A percentile compares a stretch with the other conserved stretches of the same genome.
Evolutionary conservation across 2,113 vertebrate genomes (phyloP).

Genomic region (Alligator mississippiensis): DNA sequence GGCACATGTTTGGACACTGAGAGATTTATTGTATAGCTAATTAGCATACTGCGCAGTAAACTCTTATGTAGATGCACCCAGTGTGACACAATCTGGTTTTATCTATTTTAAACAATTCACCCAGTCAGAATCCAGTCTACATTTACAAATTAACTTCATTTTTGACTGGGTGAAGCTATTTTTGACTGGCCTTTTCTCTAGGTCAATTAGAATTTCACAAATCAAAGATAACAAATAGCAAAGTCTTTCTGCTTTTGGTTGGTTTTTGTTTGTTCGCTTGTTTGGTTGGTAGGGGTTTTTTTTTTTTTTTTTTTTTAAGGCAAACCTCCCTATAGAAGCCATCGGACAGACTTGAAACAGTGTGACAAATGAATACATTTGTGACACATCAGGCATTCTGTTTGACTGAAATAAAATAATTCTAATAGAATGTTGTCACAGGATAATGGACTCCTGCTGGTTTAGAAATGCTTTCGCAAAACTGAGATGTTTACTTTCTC

Average conservation of each 20-base stretch:
- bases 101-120: background rate
- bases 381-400: slow-evolving; percentile 64
- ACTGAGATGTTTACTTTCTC: slow-evolving; percentile 71
- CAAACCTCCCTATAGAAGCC: slow-evolving; percentile 59
- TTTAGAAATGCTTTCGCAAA: slow-evolving; percentile 64
- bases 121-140: background rate
- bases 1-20: too few relatives aligned
- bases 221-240: slow-evolving; percentile 56
- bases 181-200: slow-evolving; percentile 26
- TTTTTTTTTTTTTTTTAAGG: slow-evolving; percentile 15
- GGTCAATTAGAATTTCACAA: slow-evolving; percentile 36
- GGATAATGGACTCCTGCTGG: slow-evolving; percentile 59
- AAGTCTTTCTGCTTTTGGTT: background rate
- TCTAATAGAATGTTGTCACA: slow-evolving; percentile 65
- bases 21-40: background rate
- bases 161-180: background rate
- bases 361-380: slow-evolving; percentile 42
- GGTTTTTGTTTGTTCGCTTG: too few relatives aligned
- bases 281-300: too few relatives aligned
- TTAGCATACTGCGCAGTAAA: background rate
- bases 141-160: background rate
- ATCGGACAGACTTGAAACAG: slow-evolving; percentile 58
- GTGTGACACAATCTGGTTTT: background rate
- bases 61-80: background rate
- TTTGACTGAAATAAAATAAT: slow-evolving; percentile 67